Conservation (phyloP, 1,140 invertebrate species). For the Anoplophora glabripennis region DNA sequence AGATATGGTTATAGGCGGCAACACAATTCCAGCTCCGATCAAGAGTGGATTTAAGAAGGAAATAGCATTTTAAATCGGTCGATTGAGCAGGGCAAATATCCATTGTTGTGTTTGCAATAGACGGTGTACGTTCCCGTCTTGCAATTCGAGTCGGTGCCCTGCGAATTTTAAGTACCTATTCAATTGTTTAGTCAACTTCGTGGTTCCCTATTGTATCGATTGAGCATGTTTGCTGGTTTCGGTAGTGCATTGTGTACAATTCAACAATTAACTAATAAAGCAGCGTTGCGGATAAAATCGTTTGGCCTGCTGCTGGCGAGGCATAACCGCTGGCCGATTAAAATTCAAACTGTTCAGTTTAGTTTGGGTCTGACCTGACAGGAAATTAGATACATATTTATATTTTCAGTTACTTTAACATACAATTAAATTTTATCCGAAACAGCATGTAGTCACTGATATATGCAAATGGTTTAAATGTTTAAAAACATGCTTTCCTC, state of each 20-base stretch:
- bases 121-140: slow-evolving; percentile 20
- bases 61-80: slow-evolving; percentile 29
- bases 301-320: too few relatives aligned
- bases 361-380: too few relatives aligned
- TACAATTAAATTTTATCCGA: too few relatives aligned
- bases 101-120: slow-evolving; percentile 29
- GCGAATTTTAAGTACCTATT: slow-evolving; percentile 29
- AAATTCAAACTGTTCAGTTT: too few relatives aligned
- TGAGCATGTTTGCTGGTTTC: slow-evolving; percentile 20
- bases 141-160: slow-evolving; percentile 27
- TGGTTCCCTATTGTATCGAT: slow-evolving; percentile 25
- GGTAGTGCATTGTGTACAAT: slow-evolving; percentile 3
- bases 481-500: too few relatives aligned
- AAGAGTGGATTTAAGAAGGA: slow-evolving; percentile 32
- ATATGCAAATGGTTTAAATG: too few relatives aligned
- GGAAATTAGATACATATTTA: too few relatives aligned
- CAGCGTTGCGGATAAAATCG: background rate
- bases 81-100: slow-evolving; percentile 34
- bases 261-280: slow-evolving; percentile 13
- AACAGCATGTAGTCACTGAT: too few relatives aligned
- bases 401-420: too few relatives aligned
- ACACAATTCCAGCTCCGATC: slow-evolving; percentile 8
- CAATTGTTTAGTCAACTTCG: slow-evolving; percentile 28
- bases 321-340: too few relatives aligned
- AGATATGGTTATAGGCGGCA: too few relatives aligned